Conservation (phyloP, 2,888 invertebrate genomes). For the Embidobia sp. region DNA sequence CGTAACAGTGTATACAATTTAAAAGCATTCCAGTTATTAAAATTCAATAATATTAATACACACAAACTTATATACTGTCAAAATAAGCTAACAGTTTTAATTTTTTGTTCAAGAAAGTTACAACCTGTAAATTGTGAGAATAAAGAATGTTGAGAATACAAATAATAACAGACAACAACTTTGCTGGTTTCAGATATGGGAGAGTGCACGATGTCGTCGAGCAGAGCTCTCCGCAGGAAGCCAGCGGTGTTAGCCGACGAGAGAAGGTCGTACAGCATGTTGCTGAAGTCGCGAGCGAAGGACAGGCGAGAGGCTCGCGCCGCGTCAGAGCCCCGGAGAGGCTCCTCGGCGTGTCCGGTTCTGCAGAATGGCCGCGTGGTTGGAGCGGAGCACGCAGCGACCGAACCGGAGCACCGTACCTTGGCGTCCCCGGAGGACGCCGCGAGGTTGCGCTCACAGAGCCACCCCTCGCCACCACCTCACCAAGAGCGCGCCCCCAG, state of each 20-base stretch:
- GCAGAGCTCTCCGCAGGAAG: conserved; percentile 5
- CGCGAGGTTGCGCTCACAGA: neutral
- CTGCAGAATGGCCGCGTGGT: conserved; percentile 1
- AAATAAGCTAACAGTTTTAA: no score
- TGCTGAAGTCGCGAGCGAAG: conserved; percentile 9
- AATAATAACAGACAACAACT: no score
- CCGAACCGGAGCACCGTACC: neutral
- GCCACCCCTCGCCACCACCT: neutral
- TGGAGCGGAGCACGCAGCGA: neutral
- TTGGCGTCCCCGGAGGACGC: neutral
- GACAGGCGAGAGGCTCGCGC: neutral
- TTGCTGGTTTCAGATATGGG: conserved; percentile 34
- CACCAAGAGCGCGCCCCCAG: conserved; percentile 20
- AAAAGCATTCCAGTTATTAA: no score
- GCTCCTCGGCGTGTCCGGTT: neutral
- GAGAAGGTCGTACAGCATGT: conserved; percentile 17
- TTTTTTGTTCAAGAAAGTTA: no score
- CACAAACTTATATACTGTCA: no score
- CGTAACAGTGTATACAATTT: no score
- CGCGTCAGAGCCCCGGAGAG: neutral
- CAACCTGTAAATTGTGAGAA: no score
- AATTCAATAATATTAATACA: no score
- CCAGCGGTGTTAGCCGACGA: neutral
- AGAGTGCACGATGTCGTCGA: conserved; percentile 2
- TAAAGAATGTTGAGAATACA: no score